Evolutionary conservation across 2,113 vertebrate species (phyloP).

Genomic region (Trogon surrucura): DNA sequence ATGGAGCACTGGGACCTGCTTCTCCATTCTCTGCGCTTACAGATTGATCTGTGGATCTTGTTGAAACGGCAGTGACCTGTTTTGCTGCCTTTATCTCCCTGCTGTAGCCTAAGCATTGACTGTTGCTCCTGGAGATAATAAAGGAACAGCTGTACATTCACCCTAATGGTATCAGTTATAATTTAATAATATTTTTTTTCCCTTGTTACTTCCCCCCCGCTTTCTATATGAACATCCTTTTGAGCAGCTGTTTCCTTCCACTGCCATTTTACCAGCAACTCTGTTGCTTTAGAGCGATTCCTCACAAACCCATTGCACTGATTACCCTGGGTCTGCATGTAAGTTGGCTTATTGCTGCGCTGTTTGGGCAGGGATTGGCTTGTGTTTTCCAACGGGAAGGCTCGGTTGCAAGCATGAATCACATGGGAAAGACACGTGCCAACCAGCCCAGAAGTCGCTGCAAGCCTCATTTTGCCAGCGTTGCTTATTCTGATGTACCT

Average conservation of each 20-base stretch:
- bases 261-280: constrained; percentile 3
- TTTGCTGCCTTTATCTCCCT: background rate
- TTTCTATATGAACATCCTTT: background rate
- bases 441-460: background rate
- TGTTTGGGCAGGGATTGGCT: background rate
- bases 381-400: background rate
- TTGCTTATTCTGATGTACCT: background rate
- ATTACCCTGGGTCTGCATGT: background rate
- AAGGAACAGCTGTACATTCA: background rate
- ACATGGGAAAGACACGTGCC: background rate
- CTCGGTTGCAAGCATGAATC: background rate
- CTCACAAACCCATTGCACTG: background rate
- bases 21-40: accelerated
- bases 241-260: constrained; percentile 11
- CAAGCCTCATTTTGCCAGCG: background rate
- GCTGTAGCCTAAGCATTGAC: background rate
- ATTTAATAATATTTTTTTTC: constrained; percentile 21
- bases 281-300: constrained; percentile 7
- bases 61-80: background rate
- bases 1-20: background rate
- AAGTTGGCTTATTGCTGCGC: background rate
- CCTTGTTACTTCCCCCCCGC: background rate
- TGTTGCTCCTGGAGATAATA: background rate
- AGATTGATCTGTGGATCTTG: background rate
- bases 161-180: background rate